Evolutionary conservation across 2,797 vertebrate genomes (phyloP), one percentile per base, ranked within the genome.

Genomic region (Tamandua tetradactyla): DNA sequence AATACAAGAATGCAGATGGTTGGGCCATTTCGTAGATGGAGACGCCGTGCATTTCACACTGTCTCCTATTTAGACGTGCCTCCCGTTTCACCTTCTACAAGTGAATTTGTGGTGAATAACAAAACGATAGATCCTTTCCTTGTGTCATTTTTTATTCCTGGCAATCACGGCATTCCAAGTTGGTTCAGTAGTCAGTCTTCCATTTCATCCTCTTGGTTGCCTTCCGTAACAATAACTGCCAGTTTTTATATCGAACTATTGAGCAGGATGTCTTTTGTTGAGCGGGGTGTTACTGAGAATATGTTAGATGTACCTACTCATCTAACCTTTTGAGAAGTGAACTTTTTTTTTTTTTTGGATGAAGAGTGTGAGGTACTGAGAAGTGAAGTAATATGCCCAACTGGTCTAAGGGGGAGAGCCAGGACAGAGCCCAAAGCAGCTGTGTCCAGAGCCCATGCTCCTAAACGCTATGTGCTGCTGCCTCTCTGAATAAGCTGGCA

Each of bases 361-460:
- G 66, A 92, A 93, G 92, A 93, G 40, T 91, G 18, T 17, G n/a
- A 94, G 75, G 47, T 64, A 42, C 64, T 3, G 4, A 93, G 25
- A 74, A 18, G 66, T 42, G 10, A 57, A 55, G 14, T 17, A 10
- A 44, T 68, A 49, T 78, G n/a, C n/a, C 57, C 6, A 35, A 37
- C n/a, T 61, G 37, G n/a, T 68, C 44, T 42, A 49, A 78, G 22
- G 13, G 25, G 47, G 52, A 52, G 22, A 76, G 44, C 20, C 14
- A 72, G 37, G 42, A 80, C 27, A 35, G 62, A 93, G n/a, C 18
- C 13, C 47, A 20, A 47, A 66, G 25, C 61, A 68, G 2, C 78
- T 40, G 20, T 2, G 32, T 30, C 59, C 18, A 68, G 62, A 2
- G 14, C 27, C 42, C 5, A 9, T 2, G 30, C 49, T 78, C 27